phyloP scores from a whole-genome alignment of 2,797 vertebrate species.

The Leuciscus waleckii region DNA sequence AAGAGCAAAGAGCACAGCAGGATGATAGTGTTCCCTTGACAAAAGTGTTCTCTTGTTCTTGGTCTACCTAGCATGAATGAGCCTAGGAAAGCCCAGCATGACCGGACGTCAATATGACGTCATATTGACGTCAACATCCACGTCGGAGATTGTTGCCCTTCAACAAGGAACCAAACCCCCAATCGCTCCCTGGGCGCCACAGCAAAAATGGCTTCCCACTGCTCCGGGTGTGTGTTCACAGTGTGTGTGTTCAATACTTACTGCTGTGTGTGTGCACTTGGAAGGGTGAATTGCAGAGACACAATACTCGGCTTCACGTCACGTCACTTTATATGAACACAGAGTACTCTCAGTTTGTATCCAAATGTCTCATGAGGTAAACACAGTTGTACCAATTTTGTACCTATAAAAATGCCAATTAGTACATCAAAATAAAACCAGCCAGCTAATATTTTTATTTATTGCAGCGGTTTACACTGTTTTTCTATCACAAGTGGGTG shows the following conservation, averaged over 20 bases:
- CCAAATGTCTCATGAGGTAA: neutral
- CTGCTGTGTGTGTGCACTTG: neutral
- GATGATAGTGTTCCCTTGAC: slow-evolving; percentile 25
- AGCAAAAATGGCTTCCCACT: neutral
- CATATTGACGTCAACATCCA: too few relatives aligned
- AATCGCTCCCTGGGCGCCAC: neutral
- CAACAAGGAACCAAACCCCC: neutral
- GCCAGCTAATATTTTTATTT: neutral
- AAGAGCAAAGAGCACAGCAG: slow-evolving; percentile 21
- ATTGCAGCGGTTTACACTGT: neutral
- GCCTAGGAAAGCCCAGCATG: neutral
- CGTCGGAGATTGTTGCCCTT: neutral
- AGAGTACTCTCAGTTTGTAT: neutral
- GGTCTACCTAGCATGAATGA: neutral
- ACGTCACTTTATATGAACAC: too few relatives aligned
- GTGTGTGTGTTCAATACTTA: neutral
- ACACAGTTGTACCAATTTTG: neutral
- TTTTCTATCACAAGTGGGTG: neutral
- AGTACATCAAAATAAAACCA: too few relatives aligned
- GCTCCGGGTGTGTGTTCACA: too few relatives aligned
- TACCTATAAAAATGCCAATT: too few relatives aligned
- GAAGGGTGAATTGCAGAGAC: neutral
- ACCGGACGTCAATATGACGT: too few relatives aligned
- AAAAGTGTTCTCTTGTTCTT: slow-evolving; percentile 20
- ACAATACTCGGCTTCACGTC: neutral